Conservation (phyloP, 2,888 invertebrate species). For the Rhagonycha lutea region DNA sequence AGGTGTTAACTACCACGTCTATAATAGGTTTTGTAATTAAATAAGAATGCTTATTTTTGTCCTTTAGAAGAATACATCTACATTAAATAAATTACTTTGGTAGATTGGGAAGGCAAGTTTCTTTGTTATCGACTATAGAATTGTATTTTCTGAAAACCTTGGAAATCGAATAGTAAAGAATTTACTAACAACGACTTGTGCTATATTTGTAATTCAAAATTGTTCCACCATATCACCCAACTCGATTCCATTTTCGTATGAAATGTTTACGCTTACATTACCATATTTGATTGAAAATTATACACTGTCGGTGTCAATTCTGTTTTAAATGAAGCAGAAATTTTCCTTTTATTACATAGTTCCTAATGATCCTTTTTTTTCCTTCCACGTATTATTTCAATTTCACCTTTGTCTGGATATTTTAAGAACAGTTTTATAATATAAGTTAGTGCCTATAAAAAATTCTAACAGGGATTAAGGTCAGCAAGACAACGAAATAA, state of each 20-base stretch:
- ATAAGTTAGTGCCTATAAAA: background rate
- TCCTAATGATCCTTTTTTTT: too few relatives aligned
- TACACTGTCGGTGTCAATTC: background rate
- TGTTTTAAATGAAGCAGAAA: background rate
- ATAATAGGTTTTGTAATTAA: conserved; percentile 13
- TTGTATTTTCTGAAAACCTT: background rate
- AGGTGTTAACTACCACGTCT: conserved; percentile 4
- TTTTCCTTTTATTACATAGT: background rate
- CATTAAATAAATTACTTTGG: background rate
- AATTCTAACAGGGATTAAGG: background rate
- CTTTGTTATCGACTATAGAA: background rate
- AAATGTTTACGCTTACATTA: background rate
- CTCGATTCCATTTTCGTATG: background rate
- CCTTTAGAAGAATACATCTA: background rate
- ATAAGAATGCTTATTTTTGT: background rate
- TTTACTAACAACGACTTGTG: background rate
- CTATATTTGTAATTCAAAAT: background rate
- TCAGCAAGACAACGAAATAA: background rate
- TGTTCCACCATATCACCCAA: background rate
- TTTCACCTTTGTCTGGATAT: background rate
- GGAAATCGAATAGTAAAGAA: background rate
- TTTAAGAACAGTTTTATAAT: background rate
- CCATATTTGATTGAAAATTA: background rate
- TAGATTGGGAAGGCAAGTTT: background rate
- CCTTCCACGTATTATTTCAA: too few relatives aligned